These are phyloP conservation scores for Oophaga sylvatica DNA, from an alignment of 2,797 vertebrate genomes.

Conservation along the genomic window DNA sequence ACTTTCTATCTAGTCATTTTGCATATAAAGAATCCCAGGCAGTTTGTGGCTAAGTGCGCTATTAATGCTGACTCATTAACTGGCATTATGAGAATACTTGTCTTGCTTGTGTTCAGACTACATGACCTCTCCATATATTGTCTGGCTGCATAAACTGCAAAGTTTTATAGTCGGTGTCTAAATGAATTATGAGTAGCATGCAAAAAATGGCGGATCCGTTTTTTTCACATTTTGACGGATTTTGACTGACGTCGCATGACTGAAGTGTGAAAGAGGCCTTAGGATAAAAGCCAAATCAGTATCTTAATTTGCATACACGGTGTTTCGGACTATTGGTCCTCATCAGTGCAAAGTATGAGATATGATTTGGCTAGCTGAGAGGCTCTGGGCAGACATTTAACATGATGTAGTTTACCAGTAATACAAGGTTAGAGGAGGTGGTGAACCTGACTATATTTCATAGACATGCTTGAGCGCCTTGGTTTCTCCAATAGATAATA, in stretches of 20 bases:
- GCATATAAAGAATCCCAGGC: not conserved
- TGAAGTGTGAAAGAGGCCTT: no score
- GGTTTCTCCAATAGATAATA: not conserved
- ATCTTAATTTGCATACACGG: no score
- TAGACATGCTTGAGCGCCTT: not conserved
- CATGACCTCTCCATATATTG: constrained; percentile 18
- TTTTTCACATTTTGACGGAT: no score
- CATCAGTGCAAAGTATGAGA: no score
- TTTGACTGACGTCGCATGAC: no score
- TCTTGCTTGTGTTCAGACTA: constrained; percentile 16
- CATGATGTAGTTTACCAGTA: not conserved
- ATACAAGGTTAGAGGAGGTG: not conserved
- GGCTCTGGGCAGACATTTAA: not conserved
- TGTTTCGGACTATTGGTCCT: no score
- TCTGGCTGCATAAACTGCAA: not conserved
- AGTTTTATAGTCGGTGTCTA: not conserved
- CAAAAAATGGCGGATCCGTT: no score
- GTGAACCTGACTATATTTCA: not conserved
- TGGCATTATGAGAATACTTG: not conserved
- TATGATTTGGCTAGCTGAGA: no score
- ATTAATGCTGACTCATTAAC: not conserved
- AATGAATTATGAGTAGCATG: not conserved
- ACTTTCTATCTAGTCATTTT: not conserved
- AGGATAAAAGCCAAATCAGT: no score
- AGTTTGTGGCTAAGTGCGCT: not conserved